Conservation (phyloP, 2,888 invertebrate species). For the Philereme vetulata region DNA sequence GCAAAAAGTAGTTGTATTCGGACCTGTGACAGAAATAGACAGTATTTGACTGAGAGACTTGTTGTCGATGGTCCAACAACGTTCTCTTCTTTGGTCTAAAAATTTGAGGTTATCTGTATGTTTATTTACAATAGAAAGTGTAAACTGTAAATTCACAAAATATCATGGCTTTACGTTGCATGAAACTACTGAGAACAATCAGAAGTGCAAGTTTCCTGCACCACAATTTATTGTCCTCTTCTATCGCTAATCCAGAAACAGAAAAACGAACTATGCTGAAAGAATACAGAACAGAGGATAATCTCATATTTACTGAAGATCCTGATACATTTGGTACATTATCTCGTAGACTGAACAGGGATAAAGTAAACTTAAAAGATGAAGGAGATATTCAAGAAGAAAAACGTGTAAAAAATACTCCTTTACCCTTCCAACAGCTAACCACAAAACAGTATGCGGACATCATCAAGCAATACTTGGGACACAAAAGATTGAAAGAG, state of each 20-base stretch:
- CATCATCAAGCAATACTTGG: slow-evolving; percentile 87
- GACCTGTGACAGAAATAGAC: too few relatives aligned
- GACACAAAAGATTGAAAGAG: slow-evolving; percentile 87
- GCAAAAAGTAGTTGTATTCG: too few relatives aligned
- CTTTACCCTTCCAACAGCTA: slow-evolving; percentile 77
- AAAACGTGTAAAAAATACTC: slow-evolving; percentile 78
- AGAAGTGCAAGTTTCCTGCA: slow-evolving; percentile 44
- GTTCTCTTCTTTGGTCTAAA: too few relatives aligned
- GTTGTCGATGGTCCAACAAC: too few relatives aligned
- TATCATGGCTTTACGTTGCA: slow-evolving; percentile 59
- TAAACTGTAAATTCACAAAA: not conserved
- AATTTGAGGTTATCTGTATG: too few relatives aligned
- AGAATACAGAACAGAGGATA: slow-evolving; percentile 62
- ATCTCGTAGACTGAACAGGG: slow-evolving; percentile 46
- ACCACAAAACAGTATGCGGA: slow-evolving; percentile 87
- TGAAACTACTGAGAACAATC: slow-evolving; percentile 51
- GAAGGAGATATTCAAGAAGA: slow-evolving; percentile 86
- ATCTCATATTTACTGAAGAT: slow-evolving; percentile 68
- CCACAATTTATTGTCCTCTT: slow-evolving; percentile 46
- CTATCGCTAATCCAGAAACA: slow-evolving; percentile 37
- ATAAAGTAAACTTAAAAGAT: slow-evolving; percentile 63
- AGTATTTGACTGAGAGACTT: too few relatives aligned
- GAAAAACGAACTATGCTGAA: slow-evolving; percentile 46
- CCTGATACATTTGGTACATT: slow-evolving; percentile 85
- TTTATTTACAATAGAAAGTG: too few relatives aligned